Conservation (phyloP, 2,113 vertebrate species). For the Coregonus clupeaformis region DNA sequence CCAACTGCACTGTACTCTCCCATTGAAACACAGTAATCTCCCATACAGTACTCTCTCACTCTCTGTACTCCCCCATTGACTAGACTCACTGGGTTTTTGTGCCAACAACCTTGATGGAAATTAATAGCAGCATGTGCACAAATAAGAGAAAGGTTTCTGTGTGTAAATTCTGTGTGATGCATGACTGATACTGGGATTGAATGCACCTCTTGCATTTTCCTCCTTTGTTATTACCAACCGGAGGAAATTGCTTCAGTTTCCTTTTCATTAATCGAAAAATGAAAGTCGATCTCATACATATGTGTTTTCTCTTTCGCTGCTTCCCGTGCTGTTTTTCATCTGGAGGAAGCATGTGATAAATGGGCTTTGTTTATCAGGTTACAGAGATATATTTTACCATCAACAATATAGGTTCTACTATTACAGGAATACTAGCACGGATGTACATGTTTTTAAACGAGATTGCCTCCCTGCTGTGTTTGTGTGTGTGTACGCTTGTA, state of each 20-base stretch:
- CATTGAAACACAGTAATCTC: too few species aligned
- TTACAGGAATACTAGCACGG: slow-evolving; percentile 56
- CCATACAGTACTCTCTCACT: too few species aligned
- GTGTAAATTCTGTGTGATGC: slow-evolving; percentile 69
- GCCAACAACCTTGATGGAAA: slow-evolving; percentile 58
- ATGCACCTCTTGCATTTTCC: slow-evolving; percentile 64
- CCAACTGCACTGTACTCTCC: too few species aligned
- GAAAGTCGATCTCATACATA: slow-evolving; percentile 63
- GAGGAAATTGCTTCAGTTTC: slow-evolving; percentile 76
- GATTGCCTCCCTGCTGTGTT: slow-evolving; percentile 14
- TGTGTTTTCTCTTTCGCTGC: background rate
- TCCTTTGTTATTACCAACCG: slow-evolving; percentile 58
- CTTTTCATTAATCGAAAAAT: slow-evolving; percentile 78
- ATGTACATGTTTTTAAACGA: slow-evolving; percentile 45
- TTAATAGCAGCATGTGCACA: slow-evolving; percentile 43
- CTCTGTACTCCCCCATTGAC: too few species aligned
- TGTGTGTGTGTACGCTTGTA: slow-evolving; percentile 61
- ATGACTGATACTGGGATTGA: slow-evolving; percentile 60
- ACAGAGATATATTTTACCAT: slow-evolving; percentile 68
- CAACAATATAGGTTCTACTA: slow-evolving; percentile 59
- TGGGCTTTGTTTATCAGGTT: slow-evolving; percentile 69
- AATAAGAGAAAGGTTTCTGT: slow-evolving; percentile 62
- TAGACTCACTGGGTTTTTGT: background rate
- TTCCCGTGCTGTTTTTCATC: slow-evolving; percentile 44
- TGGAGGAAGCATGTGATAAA: slow-evolving; percentile 69